A percentile compares a stretch with the other conserved stretches of the same genome.
These are phyloP conservation scores for Salvelinus namaycush DNA, from an alignment of 2,113 vertebrate genomes.

Conservation along the genomic window DNA sequence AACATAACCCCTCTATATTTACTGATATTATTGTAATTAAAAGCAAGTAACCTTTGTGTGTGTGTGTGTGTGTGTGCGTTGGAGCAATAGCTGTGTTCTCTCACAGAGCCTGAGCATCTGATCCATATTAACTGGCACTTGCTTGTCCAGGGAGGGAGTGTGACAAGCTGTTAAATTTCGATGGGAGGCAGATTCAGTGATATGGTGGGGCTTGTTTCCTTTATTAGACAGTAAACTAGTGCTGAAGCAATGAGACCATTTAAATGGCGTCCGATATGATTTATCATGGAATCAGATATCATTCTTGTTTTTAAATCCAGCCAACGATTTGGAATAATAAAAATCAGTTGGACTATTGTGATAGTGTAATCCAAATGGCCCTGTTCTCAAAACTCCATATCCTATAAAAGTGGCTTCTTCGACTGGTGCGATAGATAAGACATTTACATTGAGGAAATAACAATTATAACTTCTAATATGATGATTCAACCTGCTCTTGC, in stretches of 20 bases:
- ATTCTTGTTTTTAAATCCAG: neutral
- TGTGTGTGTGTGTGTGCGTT: neutral
- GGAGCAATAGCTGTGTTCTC: neutral
- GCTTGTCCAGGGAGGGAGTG: conserved; percentile 1
- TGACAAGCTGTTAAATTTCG: neutral
- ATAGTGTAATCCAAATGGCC: neutral
- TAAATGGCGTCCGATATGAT: neutral
- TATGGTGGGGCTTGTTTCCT: neutral
- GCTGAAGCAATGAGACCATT: neutral
- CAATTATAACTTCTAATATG: neutral
- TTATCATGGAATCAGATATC: neutral
- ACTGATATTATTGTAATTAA: no score
- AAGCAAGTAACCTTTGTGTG: neutral
- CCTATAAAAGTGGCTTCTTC: no score
- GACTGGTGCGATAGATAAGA: neutral
- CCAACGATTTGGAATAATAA: neutral
- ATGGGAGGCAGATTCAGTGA: neutral
- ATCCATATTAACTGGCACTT: conserved; percentile 15
- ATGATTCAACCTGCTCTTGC: neutral
- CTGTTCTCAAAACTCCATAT: no score
- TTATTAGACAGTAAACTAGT: no score
- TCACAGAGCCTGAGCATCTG: conserved; percentile 16
- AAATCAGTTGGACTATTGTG: neutral
- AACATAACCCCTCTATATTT: no score
- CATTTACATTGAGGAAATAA: neutral